Percentiles rank a stretch among this genome's conserved stretches.
Conservation (phyloP, 2,888 invertebrate genomes). For the Noctuana brunneofusca region DNA sequence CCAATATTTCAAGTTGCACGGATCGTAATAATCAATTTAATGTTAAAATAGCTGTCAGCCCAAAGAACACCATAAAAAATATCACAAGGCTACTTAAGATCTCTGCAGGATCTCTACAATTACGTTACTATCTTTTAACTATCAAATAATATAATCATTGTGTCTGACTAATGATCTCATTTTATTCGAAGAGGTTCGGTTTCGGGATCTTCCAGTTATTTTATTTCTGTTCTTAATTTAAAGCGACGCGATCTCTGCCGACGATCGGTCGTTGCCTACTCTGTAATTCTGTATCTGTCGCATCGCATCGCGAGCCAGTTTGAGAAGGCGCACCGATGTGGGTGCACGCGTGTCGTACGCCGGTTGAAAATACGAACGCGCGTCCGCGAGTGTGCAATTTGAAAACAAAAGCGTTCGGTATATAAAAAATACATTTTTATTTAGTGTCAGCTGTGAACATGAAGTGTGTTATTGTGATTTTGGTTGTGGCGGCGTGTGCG, state of each 20-base stretch:
- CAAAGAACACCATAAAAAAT: background rate
- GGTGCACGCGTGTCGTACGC: constrained; percentile 66
- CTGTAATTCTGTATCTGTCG: constrained; percentile 18
- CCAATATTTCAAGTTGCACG: background rate
- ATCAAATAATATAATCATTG: constrained; percentile 49
- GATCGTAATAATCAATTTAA: background rate
- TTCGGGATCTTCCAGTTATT: constrained; percentile 50
- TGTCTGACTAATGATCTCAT: constrained; percentile 23
- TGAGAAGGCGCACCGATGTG: constrained; percentile 72
- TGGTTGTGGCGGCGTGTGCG: constrained; percentile 58
- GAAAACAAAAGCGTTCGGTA: constrained; percentile 53
- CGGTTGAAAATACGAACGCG: constrained; percentile 53
- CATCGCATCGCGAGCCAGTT: constrained; percentile 51
- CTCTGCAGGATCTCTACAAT: background rate
- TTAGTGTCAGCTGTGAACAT: constrained; percentile 65
- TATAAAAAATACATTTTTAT: constrained; percentile 52
- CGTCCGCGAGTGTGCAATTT: constrained; percentile 65
- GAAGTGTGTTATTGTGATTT: constrained; percentile 71
- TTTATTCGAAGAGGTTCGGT: constrained; percentile 49
- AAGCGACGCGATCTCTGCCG: constrained; percentile 55
- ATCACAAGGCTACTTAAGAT: background rate
- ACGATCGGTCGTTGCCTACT: constrained; percentile 43
- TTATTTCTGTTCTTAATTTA: constrained; percentile 69
- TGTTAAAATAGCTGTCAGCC: background rate
- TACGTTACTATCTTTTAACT: constrained; percentile 47